Conservation (phyloP, 2,797 vertebrate species). For the Erithacus rubecula region DNA sequence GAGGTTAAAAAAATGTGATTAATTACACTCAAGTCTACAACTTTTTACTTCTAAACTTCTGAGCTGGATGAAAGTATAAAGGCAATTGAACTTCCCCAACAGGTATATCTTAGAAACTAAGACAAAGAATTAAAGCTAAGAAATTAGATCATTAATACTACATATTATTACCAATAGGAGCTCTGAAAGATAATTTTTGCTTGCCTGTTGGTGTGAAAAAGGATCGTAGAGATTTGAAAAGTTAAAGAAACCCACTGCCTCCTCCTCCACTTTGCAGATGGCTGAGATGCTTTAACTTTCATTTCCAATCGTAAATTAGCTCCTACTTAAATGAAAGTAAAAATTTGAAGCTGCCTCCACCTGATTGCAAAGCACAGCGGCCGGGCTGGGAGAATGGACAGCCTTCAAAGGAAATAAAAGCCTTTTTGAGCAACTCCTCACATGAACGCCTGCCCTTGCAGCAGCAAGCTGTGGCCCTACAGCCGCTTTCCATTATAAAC, state of each 20-base stretch:
- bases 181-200: conserved; percentile 14
- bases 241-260: conserved; percentile 39
- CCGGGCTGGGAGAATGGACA: neutral
- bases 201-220: neutral
- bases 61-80: neutral
- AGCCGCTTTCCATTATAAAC: conserved; percentile 53
- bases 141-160: neutral
- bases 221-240: neutral
- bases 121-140: neutral
- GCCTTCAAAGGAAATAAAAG: conserved; percentile 47
- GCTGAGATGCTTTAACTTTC: conserved; percentile 41
- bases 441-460: conserved; percentile 15
- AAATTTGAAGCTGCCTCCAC: conserved; percentile 40
- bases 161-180: neutral
- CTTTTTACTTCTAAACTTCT: neutral
- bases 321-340: conserved; percentile 32
- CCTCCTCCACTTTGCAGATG: conserved; percentile 52
- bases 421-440: conserved; percentile 21
- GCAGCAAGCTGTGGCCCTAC: conserved; percentile 34
- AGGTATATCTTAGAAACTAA: neutral
- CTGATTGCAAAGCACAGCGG: conserved; percentile 30
- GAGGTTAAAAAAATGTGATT: neutral
- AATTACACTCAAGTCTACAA: neutral
- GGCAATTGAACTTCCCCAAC: neutral
- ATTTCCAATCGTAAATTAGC: conserved; percentile 51